phyloP scores from a whole-genome alignment of 53 echinoderm and acorn worm species.

The Astropecten irregularis region DNA sequence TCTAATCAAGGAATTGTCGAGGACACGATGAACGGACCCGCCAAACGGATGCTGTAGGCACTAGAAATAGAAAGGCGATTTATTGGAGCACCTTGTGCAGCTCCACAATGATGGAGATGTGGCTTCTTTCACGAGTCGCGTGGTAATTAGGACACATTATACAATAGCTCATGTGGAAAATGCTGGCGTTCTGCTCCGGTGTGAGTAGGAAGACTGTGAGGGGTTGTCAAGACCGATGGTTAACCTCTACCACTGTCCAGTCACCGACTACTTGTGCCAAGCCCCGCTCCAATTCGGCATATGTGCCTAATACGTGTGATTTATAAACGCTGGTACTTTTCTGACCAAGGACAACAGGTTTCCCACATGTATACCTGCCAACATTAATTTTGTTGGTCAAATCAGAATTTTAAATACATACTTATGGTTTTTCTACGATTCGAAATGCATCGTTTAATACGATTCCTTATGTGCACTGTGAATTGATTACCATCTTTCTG shows the following conservation, averaged over 20 bases:
- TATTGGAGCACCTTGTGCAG: slow-evolving; percentile 22
- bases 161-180: slow-evolving; percentile 47
- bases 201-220: neutral
- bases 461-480: too few species aligned
- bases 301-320: slow-evolving; percentile 7
- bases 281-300: neutral
- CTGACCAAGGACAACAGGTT: slow-evolving; percentile 9
- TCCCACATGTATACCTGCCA: neutral
- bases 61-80: neutral
- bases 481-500: too few species aligned
- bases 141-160: slow-evolving; percentile 44
- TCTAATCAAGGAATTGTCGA: slow-evolving; percentile 46
- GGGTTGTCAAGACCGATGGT: neutral
- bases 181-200: neutral
- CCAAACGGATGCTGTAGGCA: slow-evolving; percentile 19
- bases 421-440: too few species aligned
- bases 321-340: neutral
- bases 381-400: neutral
- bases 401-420: too few species aligned
- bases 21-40: slow-evolving; percentile 8
- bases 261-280: too few species aligned
- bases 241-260: neutral
- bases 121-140: slow-evolving; percentile 25
- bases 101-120: slow-evolving; percentile 17
- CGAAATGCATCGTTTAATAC: too few species aligned